phyloP scores from a whole-genome alignment of 2,797 vertebrate species.

The Falco berigora region DNA sequence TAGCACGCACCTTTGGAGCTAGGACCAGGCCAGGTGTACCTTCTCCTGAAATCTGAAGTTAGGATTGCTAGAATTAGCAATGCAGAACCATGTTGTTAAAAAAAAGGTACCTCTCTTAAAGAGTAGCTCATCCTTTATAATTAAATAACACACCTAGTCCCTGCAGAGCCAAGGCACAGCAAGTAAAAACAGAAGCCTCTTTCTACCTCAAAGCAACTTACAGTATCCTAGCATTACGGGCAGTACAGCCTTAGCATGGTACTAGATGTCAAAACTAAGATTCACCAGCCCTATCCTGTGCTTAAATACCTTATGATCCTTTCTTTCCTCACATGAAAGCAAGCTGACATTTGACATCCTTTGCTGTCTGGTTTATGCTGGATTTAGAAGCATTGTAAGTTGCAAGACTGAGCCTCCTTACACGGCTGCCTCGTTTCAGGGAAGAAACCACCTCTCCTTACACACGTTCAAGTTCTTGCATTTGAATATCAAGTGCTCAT shows the following conservation, averaged over 20 bases:
- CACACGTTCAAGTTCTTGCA: neutral
- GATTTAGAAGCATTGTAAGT: neutral
- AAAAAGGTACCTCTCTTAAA: neutral
- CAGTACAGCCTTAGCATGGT: neutral
- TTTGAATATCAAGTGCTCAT: neutral
- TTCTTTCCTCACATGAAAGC: neutral
- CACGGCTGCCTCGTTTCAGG: neutral
- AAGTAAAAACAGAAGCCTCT: neutral
- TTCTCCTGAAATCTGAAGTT: neutral
- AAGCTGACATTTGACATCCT: neutral
- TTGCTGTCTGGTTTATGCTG: neutral
- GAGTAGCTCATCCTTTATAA: neutral
- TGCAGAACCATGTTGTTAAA: neutral
- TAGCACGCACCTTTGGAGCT: neutral
- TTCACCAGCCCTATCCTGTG: neutral
- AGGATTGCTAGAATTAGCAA: neutral
- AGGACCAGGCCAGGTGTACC: neutral
- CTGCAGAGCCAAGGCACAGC: neutral
- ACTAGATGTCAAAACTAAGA: neutral
- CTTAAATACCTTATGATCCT: neutral
- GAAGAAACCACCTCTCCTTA: neutral
- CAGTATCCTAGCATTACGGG: neutral
- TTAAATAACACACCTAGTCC: neutral
- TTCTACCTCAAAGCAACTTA: neutral
- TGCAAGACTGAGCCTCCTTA: neutral